Evolutionary conservation across 2,888 invertebrate genomes (phyloP), one percentile per base, ranked within the genome.

Genomic region (Tachina fera): DNA sequence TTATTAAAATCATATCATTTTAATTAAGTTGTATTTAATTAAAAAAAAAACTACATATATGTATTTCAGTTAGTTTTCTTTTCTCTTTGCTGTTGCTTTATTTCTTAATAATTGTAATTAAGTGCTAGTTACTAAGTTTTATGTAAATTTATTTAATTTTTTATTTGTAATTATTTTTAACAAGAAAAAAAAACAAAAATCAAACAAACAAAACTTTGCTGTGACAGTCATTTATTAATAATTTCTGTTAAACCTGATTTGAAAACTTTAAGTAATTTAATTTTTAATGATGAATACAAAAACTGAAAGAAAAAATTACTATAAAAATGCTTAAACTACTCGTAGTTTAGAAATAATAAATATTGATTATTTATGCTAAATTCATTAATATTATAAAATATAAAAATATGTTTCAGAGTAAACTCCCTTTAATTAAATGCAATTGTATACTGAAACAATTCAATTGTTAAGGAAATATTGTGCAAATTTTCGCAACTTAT

Each of bases 131-230:
- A 11, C 8, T 41, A 13, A 51, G 4, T 58, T 74, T 41, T 31
- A 51, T 51, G 39, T 61, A 61, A 70, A 43, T 75, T 79, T 71
- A 3, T 39, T 60, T 49, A 10, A 1, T 10, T 6, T 43, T 61
- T 63, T 65, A 10, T 60, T 16, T 45, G 51, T 43, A 9, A 63
- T 22, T 71, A 53, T 70, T 45, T 68, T 74, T 51, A 43, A 80
- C 58, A 39, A 65, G n/a, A 76, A 47, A 84, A 61, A 61, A 39
- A 76, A 75, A 5, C 31, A 31, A 31, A 31, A 31, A 31, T 1
- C 31, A 80, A 83, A 78, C 47, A 51, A 80, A 74, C 58, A 87
- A 84, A 88, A 87, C 88, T 88, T 88, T 88, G 88, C 85, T 86
- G 85, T 86, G 85, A 82, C 75, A 86, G 75, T 79, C 60, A 65